These are phyloP conservation scores for Spicauda simplicius DNA, from an alignment of 2,888 invertebrate species.

Conservation along the genomic window DNA sequence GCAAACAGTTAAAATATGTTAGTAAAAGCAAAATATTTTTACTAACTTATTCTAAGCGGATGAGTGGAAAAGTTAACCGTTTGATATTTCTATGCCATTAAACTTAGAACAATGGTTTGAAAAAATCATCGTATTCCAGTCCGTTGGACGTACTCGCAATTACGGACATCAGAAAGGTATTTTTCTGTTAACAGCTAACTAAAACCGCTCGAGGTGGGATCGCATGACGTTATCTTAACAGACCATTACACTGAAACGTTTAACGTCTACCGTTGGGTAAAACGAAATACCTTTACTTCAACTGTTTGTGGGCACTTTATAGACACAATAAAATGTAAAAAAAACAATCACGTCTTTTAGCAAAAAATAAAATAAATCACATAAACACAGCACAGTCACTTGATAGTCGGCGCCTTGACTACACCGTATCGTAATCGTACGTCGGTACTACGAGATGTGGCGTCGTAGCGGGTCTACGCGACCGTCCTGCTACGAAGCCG, in stretches of 20 bases:
- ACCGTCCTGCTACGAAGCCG: constrained; percentile 69
- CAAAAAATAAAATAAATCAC: constrained; percentile 36
- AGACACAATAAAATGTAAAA: constrained; percentile 55
- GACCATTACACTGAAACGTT: constrained; percentile 69
- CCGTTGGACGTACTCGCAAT: constrained; percentile 8
- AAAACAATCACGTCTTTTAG: constrained; percentile 45
- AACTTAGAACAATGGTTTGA: constrained; percentile 3
- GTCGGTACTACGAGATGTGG: constrained; percentile 29
- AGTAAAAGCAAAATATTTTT: not conserved
- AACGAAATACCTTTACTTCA: constrained; percentile 58
- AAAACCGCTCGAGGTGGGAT: constrained; percentile 45
- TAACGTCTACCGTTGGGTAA: constrained; percentile 60
- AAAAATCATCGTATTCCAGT: constrained; percentile 15
- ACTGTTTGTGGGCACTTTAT: constrained; percentile 52
- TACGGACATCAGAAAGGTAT: constrained; percentile 33
- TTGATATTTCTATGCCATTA: constrained; percentile 10
- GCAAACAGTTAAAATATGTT: no score
- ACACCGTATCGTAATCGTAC: constrained; percentile 15
- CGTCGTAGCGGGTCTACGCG: constrained; percentile 43
- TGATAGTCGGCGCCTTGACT: constrained; percentile 22
- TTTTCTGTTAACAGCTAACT: constrained; percentile 44
- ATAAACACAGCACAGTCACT: constrained; percentile 63
- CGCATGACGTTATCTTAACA: constrained; percentile 71
- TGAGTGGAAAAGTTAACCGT: not conserved
- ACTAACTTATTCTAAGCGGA: not conserved